These are phyloP conservation scores for Tetrax tetrax DNA, from an alignment of 2,113 vertebrate species.

Conservation along the genomic window DNA sequence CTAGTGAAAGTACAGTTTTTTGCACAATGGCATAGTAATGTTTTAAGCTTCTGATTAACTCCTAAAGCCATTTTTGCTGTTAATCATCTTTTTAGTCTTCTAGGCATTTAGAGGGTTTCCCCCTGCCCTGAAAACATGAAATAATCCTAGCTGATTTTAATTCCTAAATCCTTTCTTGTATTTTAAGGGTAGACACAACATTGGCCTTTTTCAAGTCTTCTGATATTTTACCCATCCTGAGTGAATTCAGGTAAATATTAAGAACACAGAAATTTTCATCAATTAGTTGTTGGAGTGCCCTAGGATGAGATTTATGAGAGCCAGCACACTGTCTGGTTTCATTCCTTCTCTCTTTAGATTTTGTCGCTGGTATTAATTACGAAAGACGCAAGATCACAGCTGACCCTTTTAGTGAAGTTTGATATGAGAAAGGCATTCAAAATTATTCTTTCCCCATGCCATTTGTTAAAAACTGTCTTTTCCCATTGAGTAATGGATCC, in stretches of 20 bases:
- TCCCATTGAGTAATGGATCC: not conserved
- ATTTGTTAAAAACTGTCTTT: slow-evolving; percentile 6
- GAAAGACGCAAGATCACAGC: not conserved
- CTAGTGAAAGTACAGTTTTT: not conserved
- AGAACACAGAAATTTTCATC: not conserved
- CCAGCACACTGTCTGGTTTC: not conserved
- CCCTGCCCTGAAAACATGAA: not conserved
- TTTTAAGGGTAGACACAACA: not conserved
- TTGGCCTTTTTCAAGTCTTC: not conserved
- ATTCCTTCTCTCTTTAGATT: not conserved
- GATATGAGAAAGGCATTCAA: not conserved
- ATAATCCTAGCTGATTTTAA: not conserved
- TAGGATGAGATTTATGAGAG: not conserved
- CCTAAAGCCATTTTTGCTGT: not conserved
- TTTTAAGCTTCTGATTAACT: slow-evolving; percentile 27
- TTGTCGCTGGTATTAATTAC: slow-evolving; percentile 3
- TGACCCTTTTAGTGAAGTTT: not conserved
- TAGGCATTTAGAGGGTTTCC: not conserved
- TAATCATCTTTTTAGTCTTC: not conserved
- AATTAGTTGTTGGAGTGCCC: not conserved
- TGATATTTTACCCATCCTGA: not conserved
- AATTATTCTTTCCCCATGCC: not conserved
- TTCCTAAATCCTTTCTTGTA: not conserved
- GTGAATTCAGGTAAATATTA: not conserved
- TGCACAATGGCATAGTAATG: not conserved